Conservation (phyloP, 2,888 invertebrate species). For the Pristionchus arcanus region DNA sequence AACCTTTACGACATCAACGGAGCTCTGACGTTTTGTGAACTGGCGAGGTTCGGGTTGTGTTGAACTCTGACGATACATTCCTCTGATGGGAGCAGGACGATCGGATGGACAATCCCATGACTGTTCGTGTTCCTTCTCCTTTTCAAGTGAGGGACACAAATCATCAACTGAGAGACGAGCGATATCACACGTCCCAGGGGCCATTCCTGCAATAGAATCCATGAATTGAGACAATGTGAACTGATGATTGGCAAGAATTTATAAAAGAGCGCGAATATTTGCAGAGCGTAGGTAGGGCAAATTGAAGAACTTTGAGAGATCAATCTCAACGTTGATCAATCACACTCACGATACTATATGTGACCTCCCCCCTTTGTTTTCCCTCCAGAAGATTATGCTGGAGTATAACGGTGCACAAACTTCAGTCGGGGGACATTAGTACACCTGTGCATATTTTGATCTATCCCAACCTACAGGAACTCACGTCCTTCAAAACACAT, state of each 20-base stretch:
- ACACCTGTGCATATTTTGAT: not conserved
- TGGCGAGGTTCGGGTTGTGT: not conserved
- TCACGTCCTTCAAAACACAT: not conserved
- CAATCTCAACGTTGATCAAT: constrained; percentile 7
- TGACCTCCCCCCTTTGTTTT: not conserved
- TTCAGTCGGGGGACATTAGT: not conserved
- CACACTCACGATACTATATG: not conserved
- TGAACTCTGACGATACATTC: constrained; percentile 34
- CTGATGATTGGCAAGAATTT: not conserved
- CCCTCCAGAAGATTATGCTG: not conserved
- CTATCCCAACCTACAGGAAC: not conserved
- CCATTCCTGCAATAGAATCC: constrained; percentile 5
- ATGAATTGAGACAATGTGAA: not conserved
- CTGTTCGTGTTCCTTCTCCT: not conserved
- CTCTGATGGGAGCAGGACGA: constrained; percentile 10
- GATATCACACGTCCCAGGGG: not conserved
- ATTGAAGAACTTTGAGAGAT: not conserved
- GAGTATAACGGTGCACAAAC: not conserved
- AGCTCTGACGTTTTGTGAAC: constrained; percentile 8
- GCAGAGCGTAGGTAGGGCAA: not conserved
- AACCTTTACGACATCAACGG: constrained; percentile 34
- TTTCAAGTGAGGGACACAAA: not conserved
- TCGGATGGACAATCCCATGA: not conserved
- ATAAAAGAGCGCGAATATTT: not conserved
- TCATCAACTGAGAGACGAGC: not conserved